These are phyloP conservation scores for Glyptemys insculpta DNA, from an alignment of 2,797 vertebrate genomes.

Conservation along the genomic window DNA sequence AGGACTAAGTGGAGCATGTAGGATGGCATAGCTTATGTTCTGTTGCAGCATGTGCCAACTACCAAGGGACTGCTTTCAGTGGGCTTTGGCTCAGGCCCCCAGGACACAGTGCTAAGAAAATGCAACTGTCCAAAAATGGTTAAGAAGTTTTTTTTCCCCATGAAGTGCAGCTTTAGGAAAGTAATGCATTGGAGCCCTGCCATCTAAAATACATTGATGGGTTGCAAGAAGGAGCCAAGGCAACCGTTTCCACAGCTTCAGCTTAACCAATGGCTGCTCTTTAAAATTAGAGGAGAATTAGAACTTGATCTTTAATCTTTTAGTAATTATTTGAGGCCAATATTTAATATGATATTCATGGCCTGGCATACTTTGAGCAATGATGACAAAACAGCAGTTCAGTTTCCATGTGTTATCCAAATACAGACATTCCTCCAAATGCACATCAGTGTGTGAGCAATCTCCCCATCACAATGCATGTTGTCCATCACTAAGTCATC, in stretches of 20 bases:
- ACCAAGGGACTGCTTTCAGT: not conserved
- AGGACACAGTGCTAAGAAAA: conserved; percentile 6
- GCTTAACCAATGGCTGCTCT: not conserved
- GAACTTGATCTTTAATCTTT: too few relatives aligned
- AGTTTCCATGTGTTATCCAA: not conserved
- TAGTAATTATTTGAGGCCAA: not conserved
- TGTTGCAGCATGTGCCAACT: not conserved
- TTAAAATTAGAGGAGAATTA: too few relatives aligned
- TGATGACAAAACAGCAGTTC: not conserved
- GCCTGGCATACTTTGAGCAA: not conserved
- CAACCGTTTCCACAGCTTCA: not conserved
- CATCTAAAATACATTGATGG: not conserved
- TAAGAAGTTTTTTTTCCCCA: not conserved
- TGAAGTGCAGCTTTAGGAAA: not conserved
- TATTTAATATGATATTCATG: not conserved
- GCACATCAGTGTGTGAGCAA: not conserved
- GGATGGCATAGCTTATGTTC: too few relatives aligned
- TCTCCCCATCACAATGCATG: not conserved
- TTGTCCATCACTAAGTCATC: not conserved
- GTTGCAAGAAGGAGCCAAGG: not conserved
- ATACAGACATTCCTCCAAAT: not conserved
- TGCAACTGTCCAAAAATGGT: not conserved
- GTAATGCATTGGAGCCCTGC: not conserved
- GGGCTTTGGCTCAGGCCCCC: not conserved
- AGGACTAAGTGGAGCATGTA: too few relatives aligned